Base-by-base conservation (phyloP, 2,113 vertebrate species). In the Indicator indicator region DNA sequence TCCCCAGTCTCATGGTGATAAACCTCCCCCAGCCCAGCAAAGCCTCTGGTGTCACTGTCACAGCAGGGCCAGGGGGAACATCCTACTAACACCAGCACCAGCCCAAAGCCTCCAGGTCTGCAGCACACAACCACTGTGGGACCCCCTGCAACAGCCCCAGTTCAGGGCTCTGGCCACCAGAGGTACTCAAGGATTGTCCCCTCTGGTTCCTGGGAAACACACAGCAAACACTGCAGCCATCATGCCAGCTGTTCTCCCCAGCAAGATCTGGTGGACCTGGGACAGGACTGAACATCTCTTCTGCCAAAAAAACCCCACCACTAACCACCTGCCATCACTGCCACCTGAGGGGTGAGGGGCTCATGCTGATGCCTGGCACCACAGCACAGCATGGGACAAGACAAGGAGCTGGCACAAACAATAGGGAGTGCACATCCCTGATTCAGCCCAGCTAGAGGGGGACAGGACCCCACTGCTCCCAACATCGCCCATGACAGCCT, bases 101-200 rank as follows among this genome's bases (percentile, higher is more conserved):
- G 58, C 26, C 32, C 59, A 79, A 33, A 69, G 33, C 12, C 59
- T 69, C 52, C 1, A 1, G 46, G 26, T 15, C 48, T 46, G 42
- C 4, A 3, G 40, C 70, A 81, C 56, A 6, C 0, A 0, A 38
- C 15, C 2, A 0, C n/a, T 30, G 18, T 1, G 6, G 21, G 63
- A 42, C 14, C 9, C n/a, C 32, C 60, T 26, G 40, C 33, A 62
- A 10, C 40, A 62, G 64, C 52, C 14, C 0, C 65, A 55, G 68
- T 6, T 1, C 42, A 42, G 55, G 24, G 58, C 89, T 75, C 3
- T 4, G 32, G 50, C 15, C 48, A 42, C 6, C 5, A 4, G 6
- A 20, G 30, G 88, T 14, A 24, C 75, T 44, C 79, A 48, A 30
- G 30, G 68, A 44, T 50, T 44, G 68, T 76, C 55, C 68, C 32